Conservation (phyloP, 2,113 vertebrate species). For the Globicephala melas region DNA sequence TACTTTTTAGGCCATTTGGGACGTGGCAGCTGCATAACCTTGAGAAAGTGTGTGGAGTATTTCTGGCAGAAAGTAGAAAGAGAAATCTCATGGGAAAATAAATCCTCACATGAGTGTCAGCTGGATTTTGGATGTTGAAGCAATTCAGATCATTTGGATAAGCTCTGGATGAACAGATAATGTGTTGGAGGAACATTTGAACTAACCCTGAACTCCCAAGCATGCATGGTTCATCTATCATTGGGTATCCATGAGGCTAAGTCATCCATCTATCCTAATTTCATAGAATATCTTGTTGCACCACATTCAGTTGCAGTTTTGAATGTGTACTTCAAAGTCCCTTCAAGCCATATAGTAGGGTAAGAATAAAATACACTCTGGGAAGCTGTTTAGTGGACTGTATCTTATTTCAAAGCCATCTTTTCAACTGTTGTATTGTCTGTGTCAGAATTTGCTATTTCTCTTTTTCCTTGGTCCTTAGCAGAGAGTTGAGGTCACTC, state of each 20-base stretch:
- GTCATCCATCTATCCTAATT: conserved; percentile 39
- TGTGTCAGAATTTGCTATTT: conserved; percentile 1
- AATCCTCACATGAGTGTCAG: conserved; percentile 53
- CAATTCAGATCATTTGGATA: conserved; percentile 61
- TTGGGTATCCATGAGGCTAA: conserved; percentile 41
- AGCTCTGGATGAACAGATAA: conserved; percentile 64
- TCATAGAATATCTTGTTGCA: conserved; percentile 62
- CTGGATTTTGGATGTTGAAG: conserved; percentile 50
- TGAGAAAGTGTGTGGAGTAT: conserved; percentile 25
- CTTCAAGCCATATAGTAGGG: background rate
- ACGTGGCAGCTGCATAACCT: background rate
- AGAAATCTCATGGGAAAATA: conserved; percentile 64
- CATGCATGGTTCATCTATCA: conserved; percentile 53
- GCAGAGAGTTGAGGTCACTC: background rate
- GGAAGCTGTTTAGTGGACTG: background rate
- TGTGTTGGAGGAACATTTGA: conserved; percentile 44
- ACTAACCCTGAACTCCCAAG: conserved; percentile 50
- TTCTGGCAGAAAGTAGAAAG: conserved; percentile 55
- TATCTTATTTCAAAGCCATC: conserved; percentile 58
- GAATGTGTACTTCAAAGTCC: conserved; percentile 49
- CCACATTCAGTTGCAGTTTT: conserved; percentile 44
- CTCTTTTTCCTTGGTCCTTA: background rate
- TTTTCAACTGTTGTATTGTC: conserved; percentile 25
- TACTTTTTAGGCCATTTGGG: conserved; percentile 29
- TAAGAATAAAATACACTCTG: background rate